phyloP scores from a whole-genome alignment of 2,888 invertebrate species.

The Eilema griseolum region DNA sequence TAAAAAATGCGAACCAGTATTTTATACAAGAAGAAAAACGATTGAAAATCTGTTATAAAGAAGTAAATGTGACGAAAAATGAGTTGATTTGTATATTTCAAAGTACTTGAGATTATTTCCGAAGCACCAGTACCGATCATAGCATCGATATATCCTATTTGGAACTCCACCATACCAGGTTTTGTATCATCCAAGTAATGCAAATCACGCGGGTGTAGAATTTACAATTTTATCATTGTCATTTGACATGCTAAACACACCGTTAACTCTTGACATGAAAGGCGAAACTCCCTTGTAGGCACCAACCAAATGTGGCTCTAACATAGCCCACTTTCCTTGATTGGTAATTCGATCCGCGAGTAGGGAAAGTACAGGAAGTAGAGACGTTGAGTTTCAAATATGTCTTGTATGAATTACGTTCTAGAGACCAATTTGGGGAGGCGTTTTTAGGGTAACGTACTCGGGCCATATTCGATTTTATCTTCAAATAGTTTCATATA shows the following conservation, averaged over 20 bases:
- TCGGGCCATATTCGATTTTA: slow-evolving; percentile 32
- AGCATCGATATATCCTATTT: slow-evolving; percentile 17
- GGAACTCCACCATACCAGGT: slow-evolving; percentile 28
- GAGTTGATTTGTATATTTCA: too few relatives aligned
- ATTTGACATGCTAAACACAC: slow-evolving; percentile 21
- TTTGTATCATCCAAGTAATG: slow-evolving; percentile 40
- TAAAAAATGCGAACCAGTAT: too few relatives aligned
- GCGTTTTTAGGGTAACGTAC: slow-evolving; percentile 35
- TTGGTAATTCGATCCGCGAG: slow-evolving; percentile 66
- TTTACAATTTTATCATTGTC: slow-evolving; percentile 25
- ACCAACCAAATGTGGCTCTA: slow-evolving; percentile 29
- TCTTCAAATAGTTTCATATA: slow-evolving; percentile 15
- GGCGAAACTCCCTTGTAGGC: slow-evolving; percentile 27
- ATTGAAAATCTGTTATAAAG: too few relatives aligned
- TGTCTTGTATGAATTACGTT: slow-evolving; percentile 36
- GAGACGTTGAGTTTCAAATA: slow-evolving; percentile 51
- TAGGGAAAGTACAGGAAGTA: slow-evolving; percentile 65
- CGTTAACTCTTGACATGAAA: slow-evolving; percentile 20
- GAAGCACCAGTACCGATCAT: not conserved
- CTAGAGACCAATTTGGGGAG: slow-evolving; percentile 24
- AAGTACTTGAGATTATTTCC: not conserved
- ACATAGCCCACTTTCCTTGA: slow-evolving; percentile 64
- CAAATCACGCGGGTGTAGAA: slow-evolving; percentile 40
- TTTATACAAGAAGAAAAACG: too few relatives aligned
- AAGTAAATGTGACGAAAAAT: too few relatives aligned